A percentile compares a stretch with the other conserved stretches of the same genome.
These are phyloP conservation scores for Eupithecia insigniata DNA, from an alignment of 2,888 invertebrate genomes.

Conservation along the genomic window DNA sequence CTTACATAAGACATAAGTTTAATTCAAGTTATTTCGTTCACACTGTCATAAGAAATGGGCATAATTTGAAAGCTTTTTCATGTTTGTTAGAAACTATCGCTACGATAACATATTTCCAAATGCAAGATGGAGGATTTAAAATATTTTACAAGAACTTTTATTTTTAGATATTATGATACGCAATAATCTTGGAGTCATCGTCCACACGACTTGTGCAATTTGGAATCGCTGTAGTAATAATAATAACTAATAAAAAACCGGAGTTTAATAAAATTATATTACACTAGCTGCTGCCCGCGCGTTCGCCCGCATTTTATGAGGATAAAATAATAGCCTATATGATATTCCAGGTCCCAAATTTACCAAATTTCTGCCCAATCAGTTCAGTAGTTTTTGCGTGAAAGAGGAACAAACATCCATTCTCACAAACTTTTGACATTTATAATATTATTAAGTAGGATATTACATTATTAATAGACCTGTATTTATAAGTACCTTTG, in stretches of 20 bases:
- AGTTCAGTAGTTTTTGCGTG: no score
- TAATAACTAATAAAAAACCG: no score
- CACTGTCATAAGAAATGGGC: not conserved
- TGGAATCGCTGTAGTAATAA: not conserved
- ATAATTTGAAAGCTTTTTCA: conserved; percentile 31
- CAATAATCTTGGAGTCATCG: not conserved
- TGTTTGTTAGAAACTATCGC: conserved; percentile 19
- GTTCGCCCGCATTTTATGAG: no score
- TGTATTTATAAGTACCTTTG: no score
- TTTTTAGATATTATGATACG: not conserved
- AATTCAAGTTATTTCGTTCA: not conserved
- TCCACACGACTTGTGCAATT: not conserved
- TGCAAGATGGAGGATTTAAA: conserved; percentile 28
- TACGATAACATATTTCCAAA: conserved; percentile 28
- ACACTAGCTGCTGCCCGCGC: no score
- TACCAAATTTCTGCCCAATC: no score
- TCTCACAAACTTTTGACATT: no score
- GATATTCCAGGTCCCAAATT: no score
- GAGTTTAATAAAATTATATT: no score
- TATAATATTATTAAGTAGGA: no score
- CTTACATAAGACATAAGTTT: not conserved
- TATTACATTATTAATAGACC: not conserved
- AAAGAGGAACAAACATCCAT: no score
- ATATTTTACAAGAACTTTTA: conserved; percentile 20
- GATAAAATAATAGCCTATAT: no score